Evolutionary conservation across 2,797 vertebrate genomes (phyloP).

Genomic region (Galaxias olidus): DNA sequence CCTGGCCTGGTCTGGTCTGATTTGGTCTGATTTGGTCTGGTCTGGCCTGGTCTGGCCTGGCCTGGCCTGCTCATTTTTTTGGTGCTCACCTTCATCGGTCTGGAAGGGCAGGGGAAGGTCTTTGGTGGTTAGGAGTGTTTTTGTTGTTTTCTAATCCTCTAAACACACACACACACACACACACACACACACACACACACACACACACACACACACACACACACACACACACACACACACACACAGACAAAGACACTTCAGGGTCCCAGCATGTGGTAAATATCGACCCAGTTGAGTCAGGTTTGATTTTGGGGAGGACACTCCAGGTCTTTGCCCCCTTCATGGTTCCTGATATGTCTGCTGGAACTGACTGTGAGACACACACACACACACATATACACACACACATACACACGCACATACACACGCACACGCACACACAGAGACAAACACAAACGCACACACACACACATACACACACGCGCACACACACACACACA

Average conservation of each 20-base stretch:
- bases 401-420: background rate
- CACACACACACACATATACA: background rate
- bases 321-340: constrained; percentile 12
- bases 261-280: constrained; percentile 27
- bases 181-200: constrained; percentile 2
- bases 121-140: background rate
- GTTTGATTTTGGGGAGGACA: constrained; percentile 54
- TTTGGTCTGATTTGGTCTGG: background rate
- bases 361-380: background rate
- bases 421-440: background rate
- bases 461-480: background rate
- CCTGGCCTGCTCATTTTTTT: too few relatives aligned
- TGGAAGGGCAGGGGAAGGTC: too few relatives aligned
- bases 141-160: background rate
- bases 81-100: too few relatives aligned
- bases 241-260: constrained; percentile 21
- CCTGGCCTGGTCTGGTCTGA: background rate
- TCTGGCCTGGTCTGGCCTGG: constrained; percentile 1
- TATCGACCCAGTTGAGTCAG: constrained; percentile 64
- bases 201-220: background rate
- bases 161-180: constrained; percentile 1
- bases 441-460: background rate
- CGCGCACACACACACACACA: background rate
- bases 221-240: constrained; percentile 10
- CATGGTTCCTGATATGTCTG: constrained; percentile 26